phyloP scores from a whole-genome alignment of 2,113 vertebrate species.

The Dolichotis patagonum region DNA sequence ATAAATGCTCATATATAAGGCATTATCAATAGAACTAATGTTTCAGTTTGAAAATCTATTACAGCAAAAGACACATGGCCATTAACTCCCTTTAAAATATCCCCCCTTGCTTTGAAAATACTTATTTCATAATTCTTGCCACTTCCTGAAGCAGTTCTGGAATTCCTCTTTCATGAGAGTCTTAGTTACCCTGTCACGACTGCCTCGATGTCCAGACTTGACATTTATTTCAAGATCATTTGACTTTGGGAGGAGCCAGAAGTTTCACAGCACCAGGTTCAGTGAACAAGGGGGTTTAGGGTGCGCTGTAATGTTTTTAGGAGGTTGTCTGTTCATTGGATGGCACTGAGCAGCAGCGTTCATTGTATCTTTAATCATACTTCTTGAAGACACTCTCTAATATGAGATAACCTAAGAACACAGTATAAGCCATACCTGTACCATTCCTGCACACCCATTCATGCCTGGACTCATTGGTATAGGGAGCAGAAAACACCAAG shows the following conservation, averaged over 20 bases:
- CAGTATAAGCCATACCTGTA: not conserved
- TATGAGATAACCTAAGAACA: not conserved
- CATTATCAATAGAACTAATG: not conserved
- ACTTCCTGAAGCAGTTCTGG: not conserved
- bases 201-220: not conserved
- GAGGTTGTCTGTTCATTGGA: not conserved
- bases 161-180: not conserved
- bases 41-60: not conserved
- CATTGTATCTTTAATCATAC: not conserved
- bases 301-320: not conserved
- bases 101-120: too few relatives aligned
- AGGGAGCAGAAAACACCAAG: not conserved
- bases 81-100: too few relatives aligned
- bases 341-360: too few relatives aligned
- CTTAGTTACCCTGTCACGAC: too few relatives aligned
- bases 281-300: too few relatives aligned
- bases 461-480: not conserved
- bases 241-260: not conserved
- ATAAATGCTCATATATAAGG: too few relatives aligned
- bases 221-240: not conserved
- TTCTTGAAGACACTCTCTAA: not conserved
- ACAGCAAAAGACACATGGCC: too few relatives aligned
- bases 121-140: too few relatives aligned
- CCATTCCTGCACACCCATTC: not conserved
- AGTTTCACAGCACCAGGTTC: not conserved